Conservation (phyloP, 2,113 vertebrate species). For the Limanda limanda region DNA sequence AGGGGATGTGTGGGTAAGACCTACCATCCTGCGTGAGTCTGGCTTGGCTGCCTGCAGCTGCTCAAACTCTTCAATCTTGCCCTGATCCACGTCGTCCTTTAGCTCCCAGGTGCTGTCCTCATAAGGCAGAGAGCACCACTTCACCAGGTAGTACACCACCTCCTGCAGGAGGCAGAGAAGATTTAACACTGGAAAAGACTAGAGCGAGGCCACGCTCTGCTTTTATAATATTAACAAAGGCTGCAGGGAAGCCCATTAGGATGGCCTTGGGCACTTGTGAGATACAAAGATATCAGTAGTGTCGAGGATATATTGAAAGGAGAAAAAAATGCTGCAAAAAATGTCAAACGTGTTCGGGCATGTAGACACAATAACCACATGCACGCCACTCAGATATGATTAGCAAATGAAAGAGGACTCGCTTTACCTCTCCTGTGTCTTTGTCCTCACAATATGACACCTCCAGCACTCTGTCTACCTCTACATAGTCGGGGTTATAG, state of each 20-base stretch:
- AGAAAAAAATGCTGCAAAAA: slow-evolving; percentile 13
- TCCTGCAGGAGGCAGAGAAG: slow-evolving; percentile 82
- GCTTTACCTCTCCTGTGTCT: slow-evolving; percentile 94
- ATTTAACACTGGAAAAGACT: slow-evolving; percentile 65
- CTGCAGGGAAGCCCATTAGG: slow-evolving; percentile 66
- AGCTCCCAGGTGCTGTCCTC: slow-evolving; percentile 99
- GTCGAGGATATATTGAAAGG: slow-evolving; percentile 47
- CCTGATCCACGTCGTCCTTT: slow-evolving; percentile 97
- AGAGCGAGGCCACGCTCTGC: slow-evolving; percentile 53
- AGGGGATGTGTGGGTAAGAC: slow-evolving; percentile 34
- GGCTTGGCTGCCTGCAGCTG: slow-evolving; percentile 92
- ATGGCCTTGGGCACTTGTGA: slow-evolving; percentile 71
- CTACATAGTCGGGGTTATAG: slow-evolving; percentile 98
- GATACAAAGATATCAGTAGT: slow-evolving; percentile 64
- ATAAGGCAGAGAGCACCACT: slow-evolving; percentile 98
- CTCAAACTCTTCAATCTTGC: slow-evolving; percentile 98
- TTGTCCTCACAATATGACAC: slow-evolving; percentile 99
- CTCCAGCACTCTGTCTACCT: slow-evolving; percentile 97
- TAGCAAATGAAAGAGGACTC: slow-evolving; percentile 33
- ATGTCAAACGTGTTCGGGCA: slow-evolving; percentile 37
- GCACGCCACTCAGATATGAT: slow-evolving; percentile 34
- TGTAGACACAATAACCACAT: slow-evolving; percentile 23
- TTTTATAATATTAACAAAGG: slow-evolving; percentile 69
- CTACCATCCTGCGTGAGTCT: slow-evolving; percentile 91
- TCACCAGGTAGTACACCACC: slow-evolving; percentile 99